Percentiles rank a stretch among this genome's conserved stretches.
Conservation (phyloP, 2,797 vertebrate genomes). For the Enteromius trimaculatus region DNA sequence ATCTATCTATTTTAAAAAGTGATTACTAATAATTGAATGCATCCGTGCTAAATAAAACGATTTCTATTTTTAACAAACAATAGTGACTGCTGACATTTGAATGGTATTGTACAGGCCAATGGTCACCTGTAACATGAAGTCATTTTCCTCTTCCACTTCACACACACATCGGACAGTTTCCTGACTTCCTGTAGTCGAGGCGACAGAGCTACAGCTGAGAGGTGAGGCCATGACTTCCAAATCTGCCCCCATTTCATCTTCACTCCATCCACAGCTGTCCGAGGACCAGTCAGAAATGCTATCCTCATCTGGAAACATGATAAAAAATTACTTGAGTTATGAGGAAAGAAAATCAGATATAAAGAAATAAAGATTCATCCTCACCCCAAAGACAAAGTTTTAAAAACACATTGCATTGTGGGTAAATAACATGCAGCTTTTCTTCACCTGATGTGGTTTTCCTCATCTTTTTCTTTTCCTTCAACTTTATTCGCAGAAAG, state of each 20-base stretch:
- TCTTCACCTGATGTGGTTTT: constrained; percentile 87
- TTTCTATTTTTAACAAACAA: not conserved
- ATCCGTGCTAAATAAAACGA: not conserved
- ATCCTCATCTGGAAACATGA: constrained; percentile 83
- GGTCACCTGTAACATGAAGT: constrained; percentile 97
- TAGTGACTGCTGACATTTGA: not conserved
- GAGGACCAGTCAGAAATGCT: constrained; percentile 91
- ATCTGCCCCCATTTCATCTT: constrained; percentile 87
- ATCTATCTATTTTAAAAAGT: not conserved
- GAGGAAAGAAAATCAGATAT: constrained; percentile 55
- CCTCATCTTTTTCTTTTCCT: constrained; percentile 94
- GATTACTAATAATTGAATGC: not conserved
- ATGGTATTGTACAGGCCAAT: not conserved
- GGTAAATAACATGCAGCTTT: not conserved
- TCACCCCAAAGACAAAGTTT: not conserved
- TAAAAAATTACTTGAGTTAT: constrained; percentile 34
- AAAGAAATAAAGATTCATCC: constrained; percentile 50
- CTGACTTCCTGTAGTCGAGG: constrained; percentile 81
- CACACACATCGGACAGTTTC: constrained; percentile 94
- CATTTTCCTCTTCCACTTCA: constrained; percentile 95
- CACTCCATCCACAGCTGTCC: constrained; percentile 94
- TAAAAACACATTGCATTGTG: not conserved
- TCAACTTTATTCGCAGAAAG: constrained; percentile 88
- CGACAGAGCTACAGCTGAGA: constrained; percentile 83
- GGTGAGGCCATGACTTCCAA: constrained; percentile 87